phyloP scores from a whole-genome alignment of 1,140 invertebrate species.

The Rhopalosiphum maidis region DNA sequence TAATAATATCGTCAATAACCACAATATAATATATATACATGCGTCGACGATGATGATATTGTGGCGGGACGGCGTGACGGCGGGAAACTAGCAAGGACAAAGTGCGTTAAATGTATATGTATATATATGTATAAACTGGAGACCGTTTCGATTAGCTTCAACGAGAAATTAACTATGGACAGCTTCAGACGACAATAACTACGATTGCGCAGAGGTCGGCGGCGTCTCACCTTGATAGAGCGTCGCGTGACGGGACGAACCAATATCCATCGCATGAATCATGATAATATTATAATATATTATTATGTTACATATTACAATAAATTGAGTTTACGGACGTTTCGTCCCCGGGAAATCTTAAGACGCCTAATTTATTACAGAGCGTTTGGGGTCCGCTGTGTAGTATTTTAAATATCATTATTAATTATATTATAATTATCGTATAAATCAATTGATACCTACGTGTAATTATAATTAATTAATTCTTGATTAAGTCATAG shows the following conservation, averaged over 20 bases:
- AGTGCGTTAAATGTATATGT: not conserved
- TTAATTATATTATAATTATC: too few relatives aligned
- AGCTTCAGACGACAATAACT: not conserved
- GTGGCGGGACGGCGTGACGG: too few relatives aligned
- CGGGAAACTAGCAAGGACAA: not conserved
- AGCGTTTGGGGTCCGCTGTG: too few relatives aligned
- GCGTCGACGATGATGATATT: not conserved
- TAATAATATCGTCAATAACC: not conserved
- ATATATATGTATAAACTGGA: not conserved
- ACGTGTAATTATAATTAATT: not conserved
- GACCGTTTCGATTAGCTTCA: not conserved
- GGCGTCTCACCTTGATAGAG: slow-evolving; percentile 10
- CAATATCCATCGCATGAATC: not conserved
- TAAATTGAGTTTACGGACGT: not conserved
- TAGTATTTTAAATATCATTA: too few relatives aligned
- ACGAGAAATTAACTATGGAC: not conserved
- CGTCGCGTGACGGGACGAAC: not conserved
- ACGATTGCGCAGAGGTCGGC: not conserved
- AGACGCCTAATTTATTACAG: not conserved
- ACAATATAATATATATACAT: not conserved
- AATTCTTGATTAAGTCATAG: not conserved
- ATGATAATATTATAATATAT: not conserved
- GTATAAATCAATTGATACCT: not conserved
- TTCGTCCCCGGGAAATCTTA: not conserved
- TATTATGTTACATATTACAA: not conserved